Percentiles rank a stretch among this genome's conserved stretches.
Conservation (phyloP, 37 sponge, comb jelly and placozoan species). For the Eunapius fragilis region DNA sequence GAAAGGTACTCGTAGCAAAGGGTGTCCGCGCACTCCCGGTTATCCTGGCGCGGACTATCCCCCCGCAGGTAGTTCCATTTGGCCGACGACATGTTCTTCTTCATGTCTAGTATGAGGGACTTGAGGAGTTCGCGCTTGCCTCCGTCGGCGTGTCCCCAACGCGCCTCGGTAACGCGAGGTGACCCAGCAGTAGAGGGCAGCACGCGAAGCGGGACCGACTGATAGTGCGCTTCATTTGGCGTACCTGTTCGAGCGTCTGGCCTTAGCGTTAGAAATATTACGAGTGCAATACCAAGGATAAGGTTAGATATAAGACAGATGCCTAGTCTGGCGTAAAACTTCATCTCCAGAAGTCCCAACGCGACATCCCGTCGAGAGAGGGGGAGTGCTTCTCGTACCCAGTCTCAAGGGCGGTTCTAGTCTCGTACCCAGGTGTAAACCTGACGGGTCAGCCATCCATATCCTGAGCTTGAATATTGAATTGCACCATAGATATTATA, state of each 20-base stretch:
- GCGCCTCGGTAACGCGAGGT: not conserved
- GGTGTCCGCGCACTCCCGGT: not conserved
- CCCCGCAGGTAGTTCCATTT: not conserved
- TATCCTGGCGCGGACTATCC: not conserved
- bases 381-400: not conserved
- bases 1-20: conserved; percentile 29
- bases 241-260: not conserved
- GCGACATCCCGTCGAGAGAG: not conserved
- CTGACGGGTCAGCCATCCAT: too few relatives aligned
- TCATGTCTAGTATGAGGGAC: not conserved
- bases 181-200: not conserved
- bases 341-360: not conserved
- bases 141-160: not conserved
- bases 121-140: not conserved
- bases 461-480: too few relatives aligned
- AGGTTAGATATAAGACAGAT: not conserved
- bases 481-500: too few relatives aligned
- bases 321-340: not conserved
- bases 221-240: not conserved
- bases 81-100: not conserved
- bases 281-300: not conserved
- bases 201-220: not conserved
- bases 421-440: too few relatives aligned
- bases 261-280: not conserved
- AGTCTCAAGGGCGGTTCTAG: too few relatives aligned